Evolutionary conservation across 2,113 vertebrate species (phyloP).

Genomic region (Chaetodon auriga): DNA sequence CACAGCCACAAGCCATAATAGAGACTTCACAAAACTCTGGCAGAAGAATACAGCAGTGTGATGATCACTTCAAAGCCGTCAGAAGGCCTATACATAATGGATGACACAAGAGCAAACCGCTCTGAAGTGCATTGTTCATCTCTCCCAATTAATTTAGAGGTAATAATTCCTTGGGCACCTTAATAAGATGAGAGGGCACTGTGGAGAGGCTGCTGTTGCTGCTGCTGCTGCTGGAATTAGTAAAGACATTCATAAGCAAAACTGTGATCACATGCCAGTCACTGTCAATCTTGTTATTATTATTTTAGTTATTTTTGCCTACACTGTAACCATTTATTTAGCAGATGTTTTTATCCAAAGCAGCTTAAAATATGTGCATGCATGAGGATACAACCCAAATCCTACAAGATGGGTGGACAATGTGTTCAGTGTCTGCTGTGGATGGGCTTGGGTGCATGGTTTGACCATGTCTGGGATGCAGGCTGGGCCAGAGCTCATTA

Average conservation of each 20-base stretch:
- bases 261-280: constrained; percentile 30
- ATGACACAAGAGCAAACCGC: constrained; percentile 65
- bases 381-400: neutral
- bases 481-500: neutral
- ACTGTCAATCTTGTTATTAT: neutral
- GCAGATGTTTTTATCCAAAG: neutral
- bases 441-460: neutral
- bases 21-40: constrained; percentile 64
- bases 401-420: neutral
- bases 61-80: constrained; percentile 75
- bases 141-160: constrained; percentile 73
- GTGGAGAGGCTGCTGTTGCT: constrained; percentile 31
- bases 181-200: constrained; percentile 58
- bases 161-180: constrained; percentile 73
- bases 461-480: neutral
- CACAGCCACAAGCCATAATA: constrained; percentile 67
- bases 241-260: constrained; percentile 37
- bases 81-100: constrained; percentile 71
- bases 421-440: neutral
- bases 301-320: neutral
- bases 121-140: constrained; percentile 69
- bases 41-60: constrained; percentile 60
- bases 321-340: neutral
- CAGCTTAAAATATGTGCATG: neutral
- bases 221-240: constrained; percentile 44